Percentiles rank a stretch among this genome's conserved stretches.
phyloP scores from a whole-genome alignment of 2,113 vertebrate species.

The Scomber colias region DNA sequence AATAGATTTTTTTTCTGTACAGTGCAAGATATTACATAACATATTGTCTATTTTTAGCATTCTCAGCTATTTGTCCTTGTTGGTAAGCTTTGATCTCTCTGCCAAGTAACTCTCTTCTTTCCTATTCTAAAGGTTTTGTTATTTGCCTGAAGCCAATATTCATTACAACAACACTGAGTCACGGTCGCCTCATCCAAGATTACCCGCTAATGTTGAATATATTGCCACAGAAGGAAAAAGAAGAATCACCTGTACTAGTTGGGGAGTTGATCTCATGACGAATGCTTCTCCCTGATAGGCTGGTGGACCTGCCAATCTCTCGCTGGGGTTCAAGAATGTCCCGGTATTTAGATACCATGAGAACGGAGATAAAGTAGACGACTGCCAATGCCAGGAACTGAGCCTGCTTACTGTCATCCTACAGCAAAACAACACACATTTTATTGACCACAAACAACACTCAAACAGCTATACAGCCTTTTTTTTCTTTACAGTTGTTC shows the following conservation, averaged over 20 bases:
- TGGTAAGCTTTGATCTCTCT: conserved; percentile 26
- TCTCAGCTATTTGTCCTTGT: conserved; percentile 6
- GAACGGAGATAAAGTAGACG: conserved; percentile 98
- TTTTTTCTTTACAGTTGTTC: not conserved
- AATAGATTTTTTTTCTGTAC: not conserved
- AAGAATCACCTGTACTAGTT: conserved; percentile 93
- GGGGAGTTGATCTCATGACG: conserved; percentile 99
- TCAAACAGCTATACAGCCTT: not conserved
- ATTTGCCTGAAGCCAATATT: conserved; percentile 40
- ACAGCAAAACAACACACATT: conserved; percentile 36
- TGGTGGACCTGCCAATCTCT: conserved; percentile 94
- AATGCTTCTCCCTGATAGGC: conserved; percentile 94
- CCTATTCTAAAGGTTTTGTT: conserved; percentile 27
- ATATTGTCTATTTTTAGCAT: conserved; percentile 22
- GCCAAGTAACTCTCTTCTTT: conserved; percentile 9
- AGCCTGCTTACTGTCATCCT: conserved; percentile 99
- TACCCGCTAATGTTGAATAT: not conserved
- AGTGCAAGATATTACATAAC: conserved; percentile 12
- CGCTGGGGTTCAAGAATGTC: conserved; percentile 98
- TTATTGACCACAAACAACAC: not conserved
- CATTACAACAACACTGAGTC: conserved; percentile 31
- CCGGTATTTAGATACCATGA: conserved; percentile 99
- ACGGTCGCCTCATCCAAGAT: conserved; percentile 16
- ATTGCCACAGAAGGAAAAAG: conserved; percentile 18
- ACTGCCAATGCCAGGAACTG: conserved; percentile 98